A percentile compares a stretch with the other conserved stretches of the same genome.
These are phyloP conservation scores for Alethe diademata DNA, from an alignment of 2,113 vertebrate species.

Conservation along the genomic window DNA sequence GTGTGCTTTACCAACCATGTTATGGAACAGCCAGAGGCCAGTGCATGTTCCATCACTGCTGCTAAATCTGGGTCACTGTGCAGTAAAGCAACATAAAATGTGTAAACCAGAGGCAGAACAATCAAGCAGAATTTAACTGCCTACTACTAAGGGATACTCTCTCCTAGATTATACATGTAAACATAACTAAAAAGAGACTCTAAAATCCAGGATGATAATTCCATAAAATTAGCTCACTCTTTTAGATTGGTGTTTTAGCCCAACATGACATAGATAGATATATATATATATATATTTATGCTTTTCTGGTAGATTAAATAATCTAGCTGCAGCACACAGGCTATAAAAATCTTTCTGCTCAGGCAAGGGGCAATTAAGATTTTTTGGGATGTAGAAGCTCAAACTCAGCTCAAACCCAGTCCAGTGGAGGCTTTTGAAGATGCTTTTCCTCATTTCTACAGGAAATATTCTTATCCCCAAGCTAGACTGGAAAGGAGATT, in stretches of 20 bases:
- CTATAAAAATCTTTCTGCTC: neutral
- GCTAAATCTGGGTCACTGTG: constrained; percentile 11
- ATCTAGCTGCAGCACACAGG: neutral
- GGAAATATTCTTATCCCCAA: neutral
- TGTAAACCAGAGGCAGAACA: neutral
- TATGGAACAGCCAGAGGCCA: neutral
- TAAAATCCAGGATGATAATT: neutral
- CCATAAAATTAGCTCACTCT: neutral
- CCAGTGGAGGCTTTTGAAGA: neutral
- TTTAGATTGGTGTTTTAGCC: neutral
- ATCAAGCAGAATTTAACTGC: constrained; percentile 15
- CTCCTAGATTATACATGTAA: neutral
- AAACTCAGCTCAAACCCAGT: neutral
- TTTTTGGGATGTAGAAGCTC: neutral
- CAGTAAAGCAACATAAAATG: constrained; percentile 8
- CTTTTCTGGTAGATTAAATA: neutral
- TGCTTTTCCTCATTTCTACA: neutral
- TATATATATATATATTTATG: too few species aligned
- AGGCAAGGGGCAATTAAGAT: neutral
- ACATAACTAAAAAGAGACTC: neutral
- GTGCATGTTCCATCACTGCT: neutral
- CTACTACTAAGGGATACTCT: neutral
- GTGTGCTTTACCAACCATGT: neutral
- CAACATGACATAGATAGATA: too few species aligned
- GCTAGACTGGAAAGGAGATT: neutral